Evolutionary conservation across 2,888 invertebrate genomes (phyloP).

Genomic region (Adelphocoris suturalis): DNA sequence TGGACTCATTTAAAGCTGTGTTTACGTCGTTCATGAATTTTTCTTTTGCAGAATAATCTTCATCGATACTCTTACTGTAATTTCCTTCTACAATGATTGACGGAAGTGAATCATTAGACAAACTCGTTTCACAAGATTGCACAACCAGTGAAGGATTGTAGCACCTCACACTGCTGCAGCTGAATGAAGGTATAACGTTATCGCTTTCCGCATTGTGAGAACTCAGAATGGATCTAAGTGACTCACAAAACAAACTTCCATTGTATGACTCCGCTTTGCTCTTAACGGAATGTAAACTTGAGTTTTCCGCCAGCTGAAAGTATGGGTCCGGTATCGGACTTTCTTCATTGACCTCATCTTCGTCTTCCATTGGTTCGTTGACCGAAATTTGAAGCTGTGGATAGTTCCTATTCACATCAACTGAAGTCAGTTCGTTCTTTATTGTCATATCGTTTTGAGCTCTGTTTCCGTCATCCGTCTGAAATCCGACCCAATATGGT

Average conservation of each 20-base stretch:
- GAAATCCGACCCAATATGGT: constrained; percentile 17
- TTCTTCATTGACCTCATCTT: not conserved
- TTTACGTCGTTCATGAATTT: constrained; percentile 64
- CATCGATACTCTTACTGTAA: constrained; percentile 44
- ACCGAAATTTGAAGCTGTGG: not conserved
- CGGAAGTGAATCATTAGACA: constrained; percentile 53
- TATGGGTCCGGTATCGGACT: constrained; percentile 10
- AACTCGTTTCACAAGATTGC: constrained; percentile 17
- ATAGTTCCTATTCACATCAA: not conserved
- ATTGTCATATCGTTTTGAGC: not conserved
- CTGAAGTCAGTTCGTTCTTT: not conserved
- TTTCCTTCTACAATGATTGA: constrained; percentile 32
- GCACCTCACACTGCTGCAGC: not conserved
- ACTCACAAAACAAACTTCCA: constrained; percentile 57
- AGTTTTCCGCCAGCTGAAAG: constrained; percentile 24
- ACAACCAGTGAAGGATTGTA: constrained; percentile 31
- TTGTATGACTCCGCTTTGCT: constrained; percentile 50
- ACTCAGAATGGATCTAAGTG: constrained; percentile 43
- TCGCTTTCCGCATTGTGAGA: constrained; percentile 45
- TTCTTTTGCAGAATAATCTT: constrained; percentile 57
- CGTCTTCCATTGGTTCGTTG: not conserved
- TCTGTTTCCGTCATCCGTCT: not conserved
- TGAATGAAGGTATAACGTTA: constrained; percentile 13
- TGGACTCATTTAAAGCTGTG: constrained; percentile 56
- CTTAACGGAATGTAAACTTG: constrained; percentile 37